A percentile compares a stretch with the other conserved stretches of the same genome.
phyloP scores from a whole-genome alignment of 2,113 vertebrate species.

The Bujurquina vittata region DNA sequence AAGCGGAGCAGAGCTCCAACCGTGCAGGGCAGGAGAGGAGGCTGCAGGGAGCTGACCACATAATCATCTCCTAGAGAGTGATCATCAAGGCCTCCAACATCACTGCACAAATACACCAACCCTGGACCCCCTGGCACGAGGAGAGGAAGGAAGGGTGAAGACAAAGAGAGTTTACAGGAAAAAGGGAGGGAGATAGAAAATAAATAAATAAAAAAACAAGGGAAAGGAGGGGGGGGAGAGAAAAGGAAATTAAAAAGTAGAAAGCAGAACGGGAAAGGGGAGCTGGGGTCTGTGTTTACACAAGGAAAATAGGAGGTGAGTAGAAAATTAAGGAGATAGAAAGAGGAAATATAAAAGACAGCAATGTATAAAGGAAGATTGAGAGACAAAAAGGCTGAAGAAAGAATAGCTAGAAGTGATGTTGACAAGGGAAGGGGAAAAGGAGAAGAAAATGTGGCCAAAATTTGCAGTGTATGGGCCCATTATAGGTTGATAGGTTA shows the following conservation, averaged over 20 bases:
- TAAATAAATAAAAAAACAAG: not conserved
- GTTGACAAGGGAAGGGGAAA: not conserved
- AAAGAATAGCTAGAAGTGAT: not conserved
- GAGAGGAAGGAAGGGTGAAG: conserved; percentile 48
- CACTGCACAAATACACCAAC: conserved; percentile 71
- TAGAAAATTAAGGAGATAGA: not conserved
- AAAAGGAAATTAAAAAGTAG: conserved; percentile 67
- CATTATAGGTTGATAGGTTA: conserved; percentile 3
- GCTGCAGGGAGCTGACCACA: conserved; percentile 73
- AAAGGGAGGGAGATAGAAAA: conserved; percentile 46
- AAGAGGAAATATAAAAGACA: not conserved
- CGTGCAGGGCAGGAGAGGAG: conserved; percentile 66
- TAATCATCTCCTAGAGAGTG: conserved; percentile 79
- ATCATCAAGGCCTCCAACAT: conserved; percentile 77
- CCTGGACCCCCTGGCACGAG: conserved; percentile 62
- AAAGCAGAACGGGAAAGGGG: conserved; percentile 23
- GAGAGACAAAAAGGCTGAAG: not conserved
- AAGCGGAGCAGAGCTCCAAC: conserved; percentile 59
- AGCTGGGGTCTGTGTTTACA: conserved; percentile 24
- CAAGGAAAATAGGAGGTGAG: not conserved
- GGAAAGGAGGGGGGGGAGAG: not conserved
- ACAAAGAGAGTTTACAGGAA: conserved; percentile 65
- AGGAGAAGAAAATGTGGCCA: conserved; percentile 7
- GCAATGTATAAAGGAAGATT: not conserved
- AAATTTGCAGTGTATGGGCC: not conserved